Percentiles rank a stretch among this genome's conserved stretches.
phyloP scores from a whole-genome alignment of 2,888 invertebrate genomes.

The Chouioia cunea region DNA sequence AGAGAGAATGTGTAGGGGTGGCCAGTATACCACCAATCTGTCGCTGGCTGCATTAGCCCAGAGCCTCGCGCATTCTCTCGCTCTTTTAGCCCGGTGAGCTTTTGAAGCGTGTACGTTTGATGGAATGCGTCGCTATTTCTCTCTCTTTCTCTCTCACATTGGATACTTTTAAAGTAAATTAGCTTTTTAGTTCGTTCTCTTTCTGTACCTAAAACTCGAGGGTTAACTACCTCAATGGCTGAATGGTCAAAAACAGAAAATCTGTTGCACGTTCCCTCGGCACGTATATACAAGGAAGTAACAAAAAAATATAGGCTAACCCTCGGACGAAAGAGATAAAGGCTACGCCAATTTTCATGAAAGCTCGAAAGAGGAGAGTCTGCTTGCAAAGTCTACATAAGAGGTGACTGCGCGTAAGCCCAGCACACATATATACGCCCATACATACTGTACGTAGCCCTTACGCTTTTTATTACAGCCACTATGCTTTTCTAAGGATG shows the following conservation, averaged over 20 bases:
- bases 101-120: conserved; percentile 62
- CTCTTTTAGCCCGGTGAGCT: conserved; percentile 55
- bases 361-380: conserved; percentile 49
- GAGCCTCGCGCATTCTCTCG: conserved; percentile 35
- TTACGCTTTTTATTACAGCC: neutral
- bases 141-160: conserved; percentile 44
- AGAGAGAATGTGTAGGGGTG: neutral
- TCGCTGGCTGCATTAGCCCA: conserved; percentile 67
- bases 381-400: conserved; percentile 4
- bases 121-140: conserved; percentile 52
- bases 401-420: conserved; percentile 21
- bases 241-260: conserved; percentile 64
- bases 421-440: neutral
- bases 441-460: neutral
- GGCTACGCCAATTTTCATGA: conserved; percentile 55
- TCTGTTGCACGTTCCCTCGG: conserved; percentile 50
- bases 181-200: conserved; percentile 67
- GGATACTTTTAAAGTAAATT: conserved; percentile 69
- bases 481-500: conserved; percentile 11
- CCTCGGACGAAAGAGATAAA: neutral
- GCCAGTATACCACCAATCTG: conserved; percentile 59
- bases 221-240: conserved; percentile 58
- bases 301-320: conserved; percentile 10
- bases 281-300: conserved; percentile 38
- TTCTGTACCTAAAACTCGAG: conserved; percentile 62